Evolutionary conservation across 2,888 invertebrate genomes (phyloP), one percentile per base, ranked within the genome.

Genomic region (Petrophora chlorosata): DNA sequence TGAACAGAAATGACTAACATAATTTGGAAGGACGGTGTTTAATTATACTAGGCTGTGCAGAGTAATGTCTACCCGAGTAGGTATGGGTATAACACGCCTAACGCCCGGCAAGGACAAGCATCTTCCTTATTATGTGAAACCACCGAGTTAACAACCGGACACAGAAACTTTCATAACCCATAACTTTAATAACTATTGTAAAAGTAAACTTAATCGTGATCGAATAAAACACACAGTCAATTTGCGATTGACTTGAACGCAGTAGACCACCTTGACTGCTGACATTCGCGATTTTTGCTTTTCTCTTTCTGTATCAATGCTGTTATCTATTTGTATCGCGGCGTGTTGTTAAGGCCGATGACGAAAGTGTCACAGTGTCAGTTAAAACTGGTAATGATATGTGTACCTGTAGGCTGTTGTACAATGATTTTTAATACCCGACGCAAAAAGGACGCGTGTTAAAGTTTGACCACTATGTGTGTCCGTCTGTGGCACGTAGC

Each of bases 181-280:
- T 19, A 19, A 19, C n/a, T n/a, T n/a, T n/a, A n/a, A n/a, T n/a
- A n/a, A n/a, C n/a, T 3, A 14, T 41, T 32, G 22, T 8, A 22
- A 22, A 5, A n/a, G n/a, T n/a, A 22, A 22, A 2, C 3, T 22
- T 5, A 5, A 22, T 22, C 35, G 32, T 16, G 19, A 16, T 45
- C 26, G 16, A 30, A 41, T 38, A 29, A 49, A 43, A 26, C 26
- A n/a, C 9, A 33, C 30, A 42, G 29, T n/a, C 28, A 36, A 26
- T 26, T 46, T 46, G 28, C 28, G 33, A 26, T 39, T 33, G 39
- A 46, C 28, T 45, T 33, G 28, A 43, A 35, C 36, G 25, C 19
- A 26, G 35, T 33, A 12, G 33, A 16, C 38, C 19, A 45, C 54
- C 54, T 54, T 54, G 54, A 54, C 54, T 42, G 54, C 35, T 54